phyloP scores from a whole-genome alignment of 2,113 vertebrate genomes.

The Narcine bancroftii region DNA sequence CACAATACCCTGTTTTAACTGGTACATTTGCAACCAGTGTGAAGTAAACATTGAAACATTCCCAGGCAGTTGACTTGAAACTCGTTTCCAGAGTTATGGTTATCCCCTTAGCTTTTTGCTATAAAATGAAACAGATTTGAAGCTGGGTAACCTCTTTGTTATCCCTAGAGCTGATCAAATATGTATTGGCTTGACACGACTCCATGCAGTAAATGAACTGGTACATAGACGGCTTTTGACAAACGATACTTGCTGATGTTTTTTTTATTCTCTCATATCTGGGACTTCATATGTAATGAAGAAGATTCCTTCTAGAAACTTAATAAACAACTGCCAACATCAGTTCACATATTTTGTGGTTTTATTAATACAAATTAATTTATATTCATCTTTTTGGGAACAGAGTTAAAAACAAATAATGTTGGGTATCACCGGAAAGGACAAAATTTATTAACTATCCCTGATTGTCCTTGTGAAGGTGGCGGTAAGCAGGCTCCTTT shows the following conservation, averaged over 20 bases:
- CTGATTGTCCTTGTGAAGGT: no score
- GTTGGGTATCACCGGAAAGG: no score
- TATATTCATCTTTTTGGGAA: background rate
- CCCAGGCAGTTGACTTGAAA: background rate
- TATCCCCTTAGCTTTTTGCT: background rate
- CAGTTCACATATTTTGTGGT: background rate
- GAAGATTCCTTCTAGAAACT: background rate
- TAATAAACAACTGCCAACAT: background rate
- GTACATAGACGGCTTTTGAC: no score
- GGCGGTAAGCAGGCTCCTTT: no score
- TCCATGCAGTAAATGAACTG: background rate
- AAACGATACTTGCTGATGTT: no score
- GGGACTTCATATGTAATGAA: background rate
- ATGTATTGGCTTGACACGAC: background rate
- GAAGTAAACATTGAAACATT: background rate
- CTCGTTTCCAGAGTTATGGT: background rate
- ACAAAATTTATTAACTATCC: no score
- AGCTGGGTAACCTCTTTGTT: background rate
- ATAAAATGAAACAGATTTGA: background rate
- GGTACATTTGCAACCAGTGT: background rate
- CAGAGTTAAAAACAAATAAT: background rate
- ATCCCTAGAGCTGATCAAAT: background rate
- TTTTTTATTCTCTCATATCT: no score
- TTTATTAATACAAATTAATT: background rate
- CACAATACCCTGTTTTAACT: background rate